Percentiles rank a stretch among this genome's conserved stretches.
These are phyloP conservation scores for Bembecia ichneumoniformis DNA, from an alignment of 2,888 invertebrate species.

Conservation along the genomic window DNA sequence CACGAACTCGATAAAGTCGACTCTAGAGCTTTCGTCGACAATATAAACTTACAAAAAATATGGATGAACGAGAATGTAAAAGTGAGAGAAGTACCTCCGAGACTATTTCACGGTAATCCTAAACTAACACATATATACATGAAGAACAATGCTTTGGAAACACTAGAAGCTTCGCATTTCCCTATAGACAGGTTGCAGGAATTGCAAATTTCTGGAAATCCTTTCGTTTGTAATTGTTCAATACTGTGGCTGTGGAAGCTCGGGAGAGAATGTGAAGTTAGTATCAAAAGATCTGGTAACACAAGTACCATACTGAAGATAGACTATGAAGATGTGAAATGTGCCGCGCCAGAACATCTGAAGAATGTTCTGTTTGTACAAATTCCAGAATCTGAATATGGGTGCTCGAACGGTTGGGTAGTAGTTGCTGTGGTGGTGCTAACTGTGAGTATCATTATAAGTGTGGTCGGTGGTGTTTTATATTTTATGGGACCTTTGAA, in stretches of 20 bases:
- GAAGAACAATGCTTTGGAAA: constrained; percentile 81
- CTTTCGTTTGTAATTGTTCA: constrained; percentile 89
- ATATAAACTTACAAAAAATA: constrained; percentile 84
- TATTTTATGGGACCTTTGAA: constrained; percentile 67
- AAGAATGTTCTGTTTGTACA: constrained; percentile 65
- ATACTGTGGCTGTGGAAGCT: constrained; percentile 89
- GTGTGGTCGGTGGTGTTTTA: constrained; percentile 61
- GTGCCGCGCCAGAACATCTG: constrained; percentile 72
- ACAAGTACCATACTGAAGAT: constrained; percentile 56
- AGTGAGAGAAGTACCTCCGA: constrained; percentile 81
- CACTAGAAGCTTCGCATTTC: constrained; percentile 85
- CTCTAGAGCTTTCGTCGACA: constrained; percentile 86
- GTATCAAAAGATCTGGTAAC: constrained; percentile 44
- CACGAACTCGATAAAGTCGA: constrained; percentile 79
- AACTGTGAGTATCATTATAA: constrained; percentile 69
- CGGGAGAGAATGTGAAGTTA: constrained; percentile 53
- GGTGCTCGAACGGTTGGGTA: constrained; percentile 75
- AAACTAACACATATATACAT: constrained; percentile 83
- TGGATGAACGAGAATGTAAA: constrained; percentile 84
- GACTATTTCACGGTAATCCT: constrained; percentile 87
- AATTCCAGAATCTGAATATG: constrained; percentile 75
- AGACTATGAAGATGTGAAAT: constrained; percentile 72
- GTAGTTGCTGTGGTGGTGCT: constrained; percentile 68
- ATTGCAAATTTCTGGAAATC: constrained; percentile 85
- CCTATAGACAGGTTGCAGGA: constrained; percentile 84